Evolutionary conservation across 2,888 invertebrate genomes (phyloP), one percentile per base, ranked within the genome.

Genomic region (Ashinkailepas kermadecensis): DNA sequence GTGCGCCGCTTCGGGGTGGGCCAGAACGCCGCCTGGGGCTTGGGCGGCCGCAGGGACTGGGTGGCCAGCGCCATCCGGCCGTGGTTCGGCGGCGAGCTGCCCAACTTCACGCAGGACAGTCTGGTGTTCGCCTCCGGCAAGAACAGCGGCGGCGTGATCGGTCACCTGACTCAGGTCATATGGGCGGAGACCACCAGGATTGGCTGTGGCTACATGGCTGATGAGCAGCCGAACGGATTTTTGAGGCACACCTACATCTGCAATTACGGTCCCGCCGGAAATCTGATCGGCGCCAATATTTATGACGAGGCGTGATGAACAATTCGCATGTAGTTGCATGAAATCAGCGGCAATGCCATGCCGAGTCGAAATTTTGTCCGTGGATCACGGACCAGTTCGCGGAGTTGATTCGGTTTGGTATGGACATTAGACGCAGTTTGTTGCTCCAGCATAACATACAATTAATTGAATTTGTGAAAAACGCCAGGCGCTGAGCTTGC

Each of bases 111-210:
- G 62, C 62, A 62, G 62, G 6, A 12, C 15, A 62, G 18, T 15
- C 62, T 62, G 62, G 18, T 18, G 15, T 62, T 62, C 62, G 15
- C 15, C 15, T 18, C 6, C 12, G 62, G 62, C 10, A 62, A 12
- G 12, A 6, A 13, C 54, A 70, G 79, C 7, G 8, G 56, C 6
- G 80, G 74, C 0, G 83, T 82, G n/a, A n/a, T n/a, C 54, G 87
- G 87, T 2, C 88, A 88, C 83, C 88, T 87, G 83, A 88, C 87
- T 0, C 87, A 96, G 94, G 90, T 96, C 88, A 92, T 95, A 81
- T 96, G 96, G 96, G 93, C 94, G 82, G 92, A 93, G 86, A 94
- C 95, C n/a, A 92, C 92, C 86, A 90, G 93, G 84, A 91, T 96
- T 81, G 96, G 96, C 83, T 96, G 96, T 87, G 95, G 95, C 58